Evolutionary conservation across 2,888 invertebrate genomes (phyloP), one percentile per base, ranked within the genome.

Genomic region (Cataglyphis cursor): DNA sequence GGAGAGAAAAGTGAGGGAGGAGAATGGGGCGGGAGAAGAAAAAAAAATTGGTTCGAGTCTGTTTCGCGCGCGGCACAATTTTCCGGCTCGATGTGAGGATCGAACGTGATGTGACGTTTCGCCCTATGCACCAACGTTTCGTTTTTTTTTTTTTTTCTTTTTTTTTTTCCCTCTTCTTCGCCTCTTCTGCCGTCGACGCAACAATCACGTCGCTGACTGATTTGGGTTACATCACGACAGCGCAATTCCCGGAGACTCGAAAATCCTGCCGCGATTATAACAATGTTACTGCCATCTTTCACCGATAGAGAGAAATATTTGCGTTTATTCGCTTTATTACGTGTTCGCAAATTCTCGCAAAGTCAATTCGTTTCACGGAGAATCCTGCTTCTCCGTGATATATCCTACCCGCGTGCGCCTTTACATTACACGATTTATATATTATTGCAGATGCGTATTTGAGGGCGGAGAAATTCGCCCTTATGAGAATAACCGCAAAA

Each of bases 61-160:
- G 87, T 90, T 87, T 90, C 85, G 86, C 64, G 81, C 78, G 74
- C 44, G 73, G 83, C 76, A 88, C 87, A 86, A 89, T 89, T 90
- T 88, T 90, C 85, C 82, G 73, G 80, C 74, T 86, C 84, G 83
- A 90, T 82, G 88, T 72, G 80, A 86, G 90, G 86, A 59, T 89
- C 87, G 89, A 85, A 89, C 89, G 89, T 90, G 90, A 90, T 89
- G 89, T 89, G 90, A 90, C 88, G 87, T 90, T 88, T 91, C 85
- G 85, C 81, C 83, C 73, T 74, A 84, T 86, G 81, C 83, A 35
- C 35, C 35, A 38, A 70, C 62, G 54, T 62, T 83, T 81, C 70
- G 73, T 62, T 64, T 70, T 57, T 35, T 15, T 51, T 35, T 35
- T 3, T 35, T 35, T 35, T 35, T 35, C 3, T 35, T 35, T 35